phyloP scores from a whole-genome alignment of 2,113 vertebrate genomes.

The cattle (Bos taurus) region DNA sequence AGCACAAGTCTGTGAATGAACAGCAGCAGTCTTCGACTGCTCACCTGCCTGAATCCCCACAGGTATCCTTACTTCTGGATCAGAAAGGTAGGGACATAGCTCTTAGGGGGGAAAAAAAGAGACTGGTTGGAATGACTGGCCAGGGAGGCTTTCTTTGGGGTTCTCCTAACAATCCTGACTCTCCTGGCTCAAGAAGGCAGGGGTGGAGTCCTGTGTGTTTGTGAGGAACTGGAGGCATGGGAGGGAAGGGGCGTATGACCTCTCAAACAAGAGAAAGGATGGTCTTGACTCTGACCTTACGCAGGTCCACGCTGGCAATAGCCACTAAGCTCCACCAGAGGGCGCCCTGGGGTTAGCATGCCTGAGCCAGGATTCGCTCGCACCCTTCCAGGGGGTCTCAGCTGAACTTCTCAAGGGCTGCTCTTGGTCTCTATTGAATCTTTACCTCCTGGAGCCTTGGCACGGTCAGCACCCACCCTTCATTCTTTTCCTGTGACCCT shows the following conservation, averaged over 20 bases:
- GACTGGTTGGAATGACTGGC: not conserved
- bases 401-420: not conserved
- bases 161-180: not conserved
- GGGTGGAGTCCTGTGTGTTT: not conserved
- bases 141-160: not conserved
- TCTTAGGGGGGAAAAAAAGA: not conserved
- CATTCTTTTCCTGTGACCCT: not conserved
- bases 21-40: not conserved
- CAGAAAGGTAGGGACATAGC: not conserved
- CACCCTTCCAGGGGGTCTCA: not conserved
- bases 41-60: not conserved
- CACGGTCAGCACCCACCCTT: not conserved
- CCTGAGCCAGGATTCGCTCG: not conserved
- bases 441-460: not conserved
- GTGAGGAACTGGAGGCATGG: not conserved
- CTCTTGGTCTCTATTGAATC: not conserved
- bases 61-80: not conserved
- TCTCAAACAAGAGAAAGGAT: not conserved
- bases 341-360: not conserved
- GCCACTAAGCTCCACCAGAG: not conserved
- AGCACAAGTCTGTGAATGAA: not conserved
- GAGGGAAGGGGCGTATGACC: not conserved
- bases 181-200: not conserved
- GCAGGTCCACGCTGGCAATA: not conserved
- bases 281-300: not conserved